These are phyloP conservation scores for Galerucella nymphaeae DNA, from an alignment of 2,888 invertebrate genomes.

Conservation along the genomic window DNA sequence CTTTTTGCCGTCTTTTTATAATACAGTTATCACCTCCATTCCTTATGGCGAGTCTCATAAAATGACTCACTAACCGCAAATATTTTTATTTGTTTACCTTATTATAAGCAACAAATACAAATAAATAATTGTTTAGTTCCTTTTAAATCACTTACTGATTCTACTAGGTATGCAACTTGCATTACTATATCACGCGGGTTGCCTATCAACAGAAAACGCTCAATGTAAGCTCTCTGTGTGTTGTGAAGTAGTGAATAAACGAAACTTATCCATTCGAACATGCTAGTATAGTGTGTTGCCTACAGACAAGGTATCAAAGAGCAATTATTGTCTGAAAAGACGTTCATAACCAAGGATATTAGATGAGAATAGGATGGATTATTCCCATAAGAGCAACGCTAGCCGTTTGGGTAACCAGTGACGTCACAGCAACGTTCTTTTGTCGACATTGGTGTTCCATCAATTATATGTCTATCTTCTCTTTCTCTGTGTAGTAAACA, in stretches of 20 bases:
- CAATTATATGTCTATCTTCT: no score
- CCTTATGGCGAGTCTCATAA: slow-evolving; percentile 18
- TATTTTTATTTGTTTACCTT: slow-evolving; percentile 31
- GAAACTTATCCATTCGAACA: background rate
- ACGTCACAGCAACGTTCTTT: no score
- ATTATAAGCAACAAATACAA: slow-evolving; percentile 8
- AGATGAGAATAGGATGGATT: no score
- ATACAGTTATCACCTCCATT: slow-evolving; percentile 24
- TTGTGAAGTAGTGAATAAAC: background rate
- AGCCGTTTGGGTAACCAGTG: no score
- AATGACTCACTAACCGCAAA: slow-evolving; percentile 30
- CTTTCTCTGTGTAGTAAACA: no score
- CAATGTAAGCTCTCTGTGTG: no score
- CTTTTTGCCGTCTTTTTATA: background rate
- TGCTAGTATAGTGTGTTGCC: slow-evolving; percentile 11
- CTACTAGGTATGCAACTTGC: slow-evolving; percentile 17
- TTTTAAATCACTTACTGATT: background rate
- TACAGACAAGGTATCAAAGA: background rate
- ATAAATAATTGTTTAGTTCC: background rate
- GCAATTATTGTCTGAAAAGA: no score
- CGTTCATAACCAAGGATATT: no score
- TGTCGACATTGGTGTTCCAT: no score
- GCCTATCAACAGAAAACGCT: background rate
- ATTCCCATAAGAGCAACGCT: no score
- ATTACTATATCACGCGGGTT: background rate